A percentile compares a stretch with the other conserved stretches of the same genome.
Evolutionary conservation across 2,797 vertebrate genomes (phyloP).

Genomic region (Phalloptychus januarius): DNA sequence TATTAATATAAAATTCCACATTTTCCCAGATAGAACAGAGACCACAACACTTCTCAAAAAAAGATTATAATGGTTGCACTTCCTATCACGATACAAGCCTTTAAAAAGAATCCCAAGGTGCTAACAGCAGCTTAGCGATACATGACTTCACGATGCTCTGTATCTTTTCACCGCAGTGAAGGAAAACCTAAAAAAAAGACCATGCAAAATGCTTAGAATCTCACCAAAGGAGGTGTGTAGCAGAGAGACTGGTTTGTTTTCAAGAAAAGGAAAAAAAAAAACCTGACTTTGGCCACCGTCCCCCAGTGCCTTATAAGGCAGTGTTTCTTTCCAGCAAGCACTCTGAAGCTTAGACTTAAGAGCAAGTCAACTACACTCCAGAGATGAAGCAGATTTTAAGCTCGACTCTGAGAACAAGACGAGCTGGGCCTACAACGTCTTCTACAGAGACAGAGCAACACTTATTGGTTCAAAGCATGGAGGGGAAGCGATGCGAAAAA

Average conservation of each 20-base stretch:
- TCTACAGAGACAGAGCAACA: constrained; percentile 16
- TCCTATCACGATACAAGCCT: neutral
- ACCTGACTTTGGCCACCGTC: constrained; percentile 78
- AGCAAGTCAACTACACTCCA: constrained; percentile 62
- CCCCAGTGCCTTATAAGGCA: constrained; percentile 85
- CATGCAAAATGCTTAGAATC: constrained; percentile 44
- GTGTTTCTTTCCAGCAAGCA: constrained; percentile 81
- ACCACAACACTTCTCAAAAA: neutral
- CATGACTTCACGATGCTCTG: neutral
- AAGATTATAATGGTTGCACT: neutral
- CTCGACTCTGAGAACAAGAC: constrained; percentile 32
- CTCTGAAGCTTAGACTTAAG: constrained; percentile 57
- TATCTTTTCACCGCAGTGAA: constrained; percentile 58
- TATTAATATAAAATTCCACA: neutral
- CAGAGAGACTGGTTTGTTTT: constrained; percentile 75
- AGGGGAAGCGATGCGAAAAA: neutral
- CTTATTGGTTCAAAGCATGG: neutral
- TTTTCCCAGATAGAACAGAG: neutral
- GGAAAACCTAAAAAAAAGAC: constrained; percentile 55
- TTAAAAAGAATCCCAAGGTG: constrained; percentile 7
- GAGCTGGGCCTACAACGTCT: constrained; percentile 35
- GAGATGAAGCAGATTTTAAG: constrained; percentile 59
- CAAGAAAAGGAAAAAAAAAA: constrained; percentile 50
- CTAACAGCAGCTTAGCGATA: neutral
- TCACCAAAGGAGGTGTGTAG: constrained; percentile 74